Base-by-base conservation (phyloP, 2,888 invertebrate species). In the Torymus texanus region DNA sequence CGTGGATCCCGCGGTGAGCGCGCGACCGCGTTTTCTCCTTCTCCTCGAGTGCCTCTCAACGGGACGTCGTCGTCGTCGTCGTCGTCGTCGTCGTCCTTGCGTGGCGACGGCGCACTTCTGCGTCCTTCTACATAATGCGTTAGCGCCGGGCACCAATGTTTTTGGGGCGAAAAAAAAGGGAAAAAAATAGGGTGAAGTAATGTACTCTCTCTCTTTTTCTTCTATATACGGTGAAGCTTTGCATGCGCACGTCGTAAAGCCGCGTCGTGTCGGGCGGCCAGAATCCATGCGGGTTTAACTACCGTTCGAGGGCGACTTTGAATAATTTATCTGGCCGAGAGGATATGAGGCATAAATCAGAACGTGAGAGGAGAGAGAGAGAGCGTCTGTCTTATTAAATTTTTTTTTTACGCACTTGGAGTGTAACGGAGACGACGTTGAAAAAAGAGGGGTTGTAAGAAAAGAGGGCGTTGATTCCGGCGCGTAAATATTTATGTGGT, bases 11-110 rank as follows among this genome's bases (percentile, higher is more conserved):
- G 41, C n/a, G 65, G 50, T 75, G 56, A 78, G 73, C 80, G 78
- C 76, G 73, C 84, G 21, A 2, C 2, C 76, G 73, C 84, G 21
- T 21, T 21, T 21, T 21, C 21, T 21, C 86, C 87, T 83, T 78
- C 83, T 87, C 84, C 83, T 87, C 84, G 85, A 87, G 88, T 85
- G 84, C 83, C 86, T 86, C 88, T 87, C 86, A 73, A 85, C 87
- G 87, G 88, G 86, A 86, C 82, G 87, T 82, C 84, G 41, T 41
- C 41, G 41, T 41, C 41, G 29, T 29, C 29, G 24, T 24, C 24
- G 24, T 24, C 24, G 29, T 29, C 29, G 21, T 21, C 2, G 21
- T 21, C 21, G 21, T 21, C 21, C 75, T 83, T 83, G 82, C 85
- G 85, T 84, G 82, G 72, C 66, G 51, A 51, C 18, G 11, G 14